phyloP scores from a whole-genome alignment of 2,113 vertebrate genomes.

The Archocentrus centrarchus region DNA sequence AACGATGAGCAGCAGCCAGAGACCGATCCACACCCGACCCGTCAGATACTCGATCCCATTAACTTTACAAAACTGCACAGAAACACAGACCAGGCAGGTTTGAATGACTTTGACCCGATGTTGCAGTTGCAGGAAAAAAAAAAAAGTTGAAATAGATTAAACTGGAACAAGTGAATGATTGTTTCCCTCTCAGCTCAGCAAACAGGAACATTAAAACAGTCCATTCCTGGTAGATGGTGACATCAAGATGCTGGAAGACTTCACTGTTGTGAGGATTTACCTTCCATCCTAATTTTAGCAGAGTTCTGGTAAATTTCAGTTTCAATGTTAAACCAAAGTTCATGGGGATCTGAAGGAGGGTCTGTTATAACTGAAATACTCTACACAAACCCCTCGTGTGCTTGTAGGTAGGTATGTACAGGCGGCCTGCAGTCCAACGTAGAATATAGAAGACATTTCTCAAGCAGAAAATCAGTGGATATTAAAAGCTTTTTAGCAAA shows the following conservation, averaged over 20 bases:
- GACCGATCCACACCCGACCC: slow-evolving; percentile 93
- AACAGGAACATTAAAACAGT: no score
- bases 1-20: slow-evolving; percentile 93
- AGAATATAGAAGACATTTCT: neutral
- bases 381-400: no score
- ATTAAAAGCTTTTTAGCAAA: neutral
- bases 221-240: no score
- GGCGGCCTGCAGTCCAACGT: neutral
- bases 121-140: neutral
- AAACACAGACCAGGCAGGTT: neutral
- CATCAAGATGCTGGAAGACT: neutral
- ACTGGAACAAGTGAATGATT: neutral
- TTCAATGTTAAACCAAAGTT: neutral
- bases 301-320: neutral
- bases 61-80: slow-evolving; percentile 86
- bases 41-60: slow-evolving; percentile 91
- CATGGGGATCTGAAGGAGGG: no score
- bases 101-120: neutral
- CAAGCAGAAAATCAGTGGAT: neutral
- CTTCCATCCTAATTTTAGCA: no score
- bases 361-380: no score
- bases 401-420: no score
- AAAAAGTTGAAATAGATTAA: neutral
- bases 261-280: neutral
- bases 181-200: neutral